These are phyloP conservation scores for Gryllus bimaculatus DNA, from an alignment of 1,140 invertebrate species.

Conservation along the genomic window DNA sequence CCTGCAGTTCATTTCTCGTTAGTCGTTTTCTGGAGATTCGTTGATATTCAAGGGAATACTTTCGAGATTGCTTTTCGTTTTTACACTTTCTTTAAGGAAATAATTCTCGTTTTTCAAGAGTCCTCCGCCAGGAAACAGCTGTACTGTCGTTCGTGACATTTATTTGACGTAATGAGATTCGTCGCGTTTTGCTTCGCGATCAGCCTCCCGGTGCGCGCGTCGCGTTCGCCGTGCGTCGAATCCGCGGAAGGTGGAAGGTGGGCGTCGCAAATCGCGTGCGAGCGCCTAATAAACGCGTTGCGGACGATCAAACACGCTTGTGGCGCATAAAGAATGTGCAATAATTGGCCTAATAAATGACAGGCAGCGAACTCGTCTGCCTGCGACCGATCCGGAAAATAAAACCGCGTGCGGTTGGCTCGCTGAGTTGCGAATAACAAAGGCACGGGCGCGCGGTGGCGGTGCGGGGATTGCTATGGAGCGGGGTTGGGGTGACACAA, in stretches of 20 bases:
- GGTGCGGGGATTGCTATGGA: too few relatives aligned
- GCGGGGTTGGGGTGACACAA: neutral
- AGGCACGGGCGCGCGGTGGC: neutral
- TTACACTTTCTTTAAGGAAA: neutral
- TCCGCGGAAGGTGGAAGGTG: neutral
- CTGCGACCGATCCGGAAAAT: neutral
- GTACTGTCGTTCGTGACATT: neutral
- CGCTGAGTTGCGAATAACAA: neutral
- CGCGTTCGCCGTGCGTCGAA: neutral
- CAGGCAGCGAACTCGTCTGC: neutral
- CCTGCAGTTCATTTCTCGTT: neutral
- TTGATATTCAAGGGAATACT: neutral
- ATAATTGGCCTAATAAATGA: constrained; percentile 1
- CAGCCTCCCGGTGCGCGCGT: neutral
- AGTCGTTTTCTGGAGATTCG: neutral
- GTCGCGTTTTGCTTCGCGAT: neutral
- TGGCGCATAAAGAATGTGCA: neutral
- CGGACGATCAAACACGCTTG: neutral
- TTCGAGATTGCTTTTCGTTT: constrained; percentile 1
- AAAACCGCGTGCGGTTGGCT: neutral
- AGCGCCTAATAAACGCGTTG: neutral
- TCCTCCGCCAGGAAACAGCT: neutral
- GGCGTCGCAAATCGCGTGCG: neutral
- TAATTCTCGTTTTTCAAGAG: neutral
- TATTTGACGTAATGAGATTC: neutral